phyloP scores from a whole-genome alignment of 2,888 invertebrate genomes.

The Dryobota labecula region DNA sequence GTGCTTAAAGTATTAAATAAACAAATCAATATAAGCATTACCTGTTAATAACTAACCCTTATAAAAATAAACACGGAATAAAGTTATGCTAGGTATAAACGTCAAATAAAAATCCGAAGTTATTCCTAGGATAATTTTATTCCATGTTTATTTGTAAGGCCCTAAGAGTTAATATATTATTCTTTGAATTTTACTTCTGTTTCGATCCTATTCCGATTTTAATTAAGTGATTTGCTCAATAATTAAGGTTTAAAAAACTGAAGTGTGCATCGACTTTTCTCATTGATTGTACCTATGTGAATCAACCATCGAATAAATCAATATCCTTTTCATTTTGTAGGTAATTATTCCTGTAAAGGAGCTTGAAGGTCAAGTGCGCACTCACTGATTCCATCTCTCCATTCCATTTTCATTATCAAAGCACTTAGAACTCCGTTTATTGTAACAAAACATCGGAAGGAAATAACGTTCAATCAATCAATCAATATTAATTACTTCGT shows the following conservation, averaged over 20 bases:
- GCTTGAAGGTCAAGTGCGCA: background rate
- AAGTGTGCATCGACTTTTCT: background rate
- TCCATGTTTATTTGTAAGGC: too few species aligned
- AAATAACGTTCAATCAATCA: background rate
- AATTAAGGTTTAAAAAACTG: background rate
- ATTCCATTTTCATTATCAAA: background rate
- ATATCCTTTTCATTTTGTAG: background rate
- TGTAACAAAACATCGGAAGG: background rate
- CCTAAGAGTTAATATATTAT: too few species aligned
- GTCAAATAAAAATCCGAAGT: too few species aligned
- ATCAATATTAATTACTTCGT: constrained; percentile 2
- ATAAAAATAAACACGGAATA: too few species aligned
- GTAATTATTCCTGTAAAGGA: background rate
- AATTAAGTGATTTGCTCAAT: background rate
- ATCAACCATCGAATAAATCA: background rate
- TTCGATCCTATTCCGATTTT: too few species aligned
- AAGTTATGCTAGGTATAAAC: too few species aligned
- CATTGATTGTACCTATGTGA: background rate
- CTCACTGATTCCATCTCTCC: background rate
- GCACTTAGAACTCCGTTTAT: background rate
- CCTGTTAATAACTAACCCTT: too few species aligned
- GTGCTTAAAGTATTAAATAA: too few species aligned
- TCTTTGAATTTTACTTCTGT: too few species aligned
- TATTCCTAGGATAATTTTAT: too few species aligned
- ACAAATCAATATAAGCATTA: too few species aligned